Evolutionary conservation across 2,888 invertebrate species (phyloP), one percentile per base, ranked within the genome.

Genomic region (Xylocampa areola): DNA sequence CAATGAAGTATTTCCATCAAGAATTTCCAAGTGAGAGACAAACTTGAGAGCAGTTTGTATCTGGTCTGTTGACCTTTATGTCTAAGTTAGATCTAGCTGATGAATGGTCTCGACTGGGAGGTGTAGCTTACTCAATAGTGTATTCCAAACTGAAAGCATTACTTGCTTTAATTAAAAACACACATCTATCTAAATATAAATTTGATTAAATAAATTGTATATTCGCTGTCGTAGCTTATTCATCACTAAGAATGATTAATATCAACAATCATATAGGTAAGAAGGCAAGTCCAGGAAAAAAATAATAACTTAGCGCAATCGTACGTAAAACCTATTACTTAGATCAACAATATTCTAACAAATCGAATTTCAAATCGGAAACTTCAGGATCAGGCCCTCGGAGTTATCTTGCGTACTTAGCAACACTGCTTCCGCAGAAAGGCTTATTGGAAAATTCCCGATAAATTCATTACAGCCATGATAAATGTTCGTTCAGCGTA

Each of bases 401-500:
- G 52, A 59, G 27, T 47, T 63, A 58, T 60, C 49, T 50, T 53
- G 50, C 48, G 30, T 48, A 47, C 60, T 68, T 59, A 57, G 50
- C 30, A 58, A 58, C 62, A 52, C 47, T 60, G 54, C 52, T 58
- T 68, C 39, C 41, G 29, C 35, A 48, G 43, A 49, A 41, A 80
- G 82, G 83, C 81, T 91, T 92, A 91, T 90, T 90, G 91, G 88
- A 89, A 83, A 84, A 84, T 86, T 78, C 81, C 86, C 90, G 87
- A 92, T 92, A 92, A n/a, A 93, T 93, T 93, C 92, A 92, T 93
- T 92, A 92, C 86, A 80, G 82, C 76, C 87, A 88, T 93, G 92
- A 93, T 92, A 91, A 93, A 93, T 92, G 92, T 90, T 87, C 80
- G 80, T 81, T 84, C 84, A 84, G 80, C 77, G 81, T 79, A 80